Base-by-base conservation (phyloP, 2,113 vertebrate species). In the Xiphophorus hellerii region DNA sequence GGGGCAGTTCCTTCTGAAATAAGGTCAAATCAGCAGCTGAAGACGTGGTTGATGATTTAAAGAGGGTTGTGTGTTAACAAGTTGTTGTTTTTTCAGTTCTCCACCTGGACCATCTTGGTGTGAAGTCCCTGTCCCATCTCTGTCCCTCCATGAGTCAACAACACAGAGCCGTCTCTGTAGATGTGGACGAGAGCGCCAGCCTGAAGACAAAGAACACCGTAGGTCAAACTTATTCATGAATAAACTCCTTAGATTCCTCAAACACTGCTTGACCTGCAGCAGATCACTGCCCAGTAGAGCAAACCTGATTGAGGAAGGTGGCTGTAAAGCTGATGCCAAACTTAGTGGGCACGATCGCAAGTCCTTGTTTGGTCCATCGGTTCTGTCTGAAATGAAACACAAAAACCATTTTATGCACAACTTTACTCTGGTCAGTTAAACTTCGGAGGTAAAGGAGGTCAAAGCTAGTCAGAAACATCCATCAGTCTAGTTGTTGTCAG, bases 81-180 rank as follows among this genome's bases (percentile, higher is more conserved):
- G 44, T 6, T 13, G 3, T n/a, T 11, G 51, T 30, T 51, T 15
- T 64, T 17, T 17, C 20, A 48, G n/a, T 61, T 27, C 0, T 27
- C 12, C 93, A 99, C 98, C 96, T 99, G 98, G 58, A 98, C 90
- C 97, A 99, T 99, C 93, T 99, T 99, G 73, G 98, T 99, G 86
- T 99, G 97, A 29, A 99, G 96, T 2, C 98, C 98, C 87, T 99
- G 97, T 44, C 98, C 98, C 98, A 99, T 99, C 87, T 99, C 98
- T 2, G 96, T 96, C 17, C 98, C 98, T 0, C 97, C 98, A 0
- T 99, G 98, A 2, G 95, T 96, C 76, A 99, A 78, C 73, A 99
- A 84, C 54, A 99, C 98, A 0, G 98, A 98, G 12, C 98, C 98
- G 51, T 99, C 98, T 1, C 95, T 97, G 77, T 99, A 99, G 64